phyloP scores from a whole-genome alignment of 2,888 invertebrate species.

The Catocala nupta region DNA sequence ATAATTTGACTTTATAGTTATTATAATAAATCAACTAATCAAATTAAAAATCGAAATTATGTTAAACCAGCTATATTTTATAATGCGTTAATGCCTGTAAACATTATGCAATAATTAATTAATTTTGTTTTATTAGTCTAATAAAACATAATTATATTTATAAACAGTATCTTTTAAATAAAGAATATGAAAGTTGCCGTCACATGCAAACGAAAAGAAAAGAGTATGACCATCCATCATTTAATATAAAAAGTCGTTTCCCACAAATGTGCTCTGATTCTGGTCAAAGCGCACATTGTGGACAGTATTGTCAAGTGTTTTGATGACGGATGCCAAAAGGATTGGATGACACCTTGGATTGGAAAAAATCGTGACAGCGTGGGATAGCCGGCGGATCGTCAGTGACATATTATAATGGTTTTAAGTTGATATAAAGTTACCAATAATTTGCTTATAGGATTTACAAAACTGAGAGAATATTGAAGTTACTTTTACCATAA shows the following conservation, averaged over 20 bases:
- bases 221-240: constrained; percentile 56
- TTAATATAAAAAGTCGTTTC: constrained; percentile 57
- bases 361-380: constrained; percentile 81
- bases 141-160: no score
- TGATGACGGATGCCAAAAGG: constrained; percentile 73
- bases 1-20: no score
- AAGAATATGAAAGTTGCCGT: background rate
- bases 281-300: constrained; percentile 84
- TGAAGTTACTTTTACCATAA: no score
- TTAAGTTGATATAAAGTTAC: constrained; percentile 8
- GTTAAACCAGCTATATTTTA: no score
- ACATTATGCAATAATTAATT: no score
- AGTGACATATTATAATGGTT: constrained; percentile 18
- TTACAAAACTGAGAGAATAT: no score
- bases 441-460: no score
- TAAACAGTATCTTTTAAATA: no score
- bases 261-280: constrained; percentile 78
- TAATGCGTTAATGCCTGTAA: no score
- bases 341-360: constrained; percentile 76
- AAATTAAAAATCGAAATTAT: no score
- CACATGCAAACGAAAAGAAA: constrained; percentile 45
- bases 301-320: constrained; percentile 65
- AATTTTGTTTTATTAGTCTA: no score
- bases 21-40: no score
- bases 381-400: constrained; percentile 59